These are phyloP conservation scores for Eospalax fontanierii DNA, from an alignment of 2,797 vertebrate species.

Conservation along the genomic window DNA sequence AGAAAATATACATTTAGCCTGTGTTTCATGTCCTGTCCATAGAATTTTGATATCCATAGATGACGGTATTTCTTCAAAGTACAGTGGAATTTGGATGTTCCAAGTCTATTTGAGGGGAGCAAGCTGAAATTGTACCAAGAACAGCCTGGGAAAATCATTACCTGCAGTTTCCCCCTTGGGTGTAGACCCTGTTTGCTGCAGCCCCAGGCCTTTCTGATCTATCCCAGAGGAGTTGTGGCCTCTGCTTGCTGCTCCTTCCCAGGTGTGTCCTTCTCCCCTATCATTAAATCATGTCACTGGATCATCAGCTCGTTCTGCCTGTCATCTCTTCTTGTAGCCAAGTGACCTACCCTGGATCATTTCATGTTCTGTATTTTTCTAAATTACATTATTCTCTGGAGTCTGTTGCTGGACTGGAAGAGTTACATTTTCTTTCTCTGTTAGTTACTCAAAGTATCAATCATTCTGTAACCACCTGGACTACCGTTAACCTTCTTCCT, in stretches of 20 bases:
- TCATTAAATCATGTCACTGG: slow-evolving; percentile 58
- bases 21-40: not conserved
- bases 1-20: slow-evolving; percentile 32
- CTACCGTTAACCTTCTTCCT: slow-evolving; percentile 90
- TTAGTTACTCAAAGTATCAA: slow-evolving; percentile 86
- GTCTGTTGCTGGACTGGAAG: slow-evolving; percentile 73
- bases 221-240: not conserved
- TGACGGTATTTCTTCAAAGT: not conserved
- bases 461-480: slow-evolving; percentile 90
- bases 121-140: not conserved
- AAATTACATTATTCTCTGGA: slow-evolving; percentile 84
- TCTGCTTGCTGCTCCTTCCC: not conserved
- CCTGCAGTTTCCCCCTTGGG: not conserved
- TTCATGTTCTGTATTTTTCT: slow-evolving; percentile 84
- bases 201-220: slow-evolving; percentile 9
- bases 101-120: not conserved
- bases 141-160: slow-evolving; percentile 12
- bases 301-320: slow-evolving; percentile 75
- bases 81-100: not conserved
- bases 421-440: slow-evolving; percentile 79
- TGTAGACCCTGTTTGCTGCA: not conserved
- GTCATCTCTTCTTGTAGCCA: slow-evolving; percentile 80
- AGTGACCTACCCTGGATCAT: slow-evolving; percentile 66
- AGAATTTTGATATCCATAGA: not conserved
- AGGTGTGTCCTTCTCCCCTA: not conserved